Evolutionary conservation across 53 echinoderm and acorn worm species (phyloP).

Genomic region (Paracentrotus lividus): DNA sequence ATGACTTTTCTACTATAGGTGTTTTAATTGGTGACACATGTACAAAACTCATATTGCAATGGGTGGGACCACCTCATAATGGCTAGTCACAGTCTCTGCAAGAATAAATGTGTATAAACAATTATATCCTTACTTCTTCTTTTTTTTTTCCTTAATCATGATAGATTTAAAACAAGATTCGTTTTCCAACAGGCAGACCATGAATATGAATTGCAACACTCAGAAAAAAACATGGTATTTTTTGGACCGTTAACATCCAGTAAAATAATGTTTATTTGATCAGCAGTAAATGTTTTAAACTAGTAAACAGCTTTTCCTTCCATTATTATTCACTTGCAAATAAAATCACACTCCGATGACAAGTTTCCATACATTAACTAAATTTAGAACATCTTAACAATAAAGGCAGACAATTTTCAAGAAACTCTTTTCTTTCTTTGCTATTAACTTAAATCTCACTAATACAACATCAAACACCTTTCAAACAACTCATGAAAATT

Average conservation of each 20-base stretch:
- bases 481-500: constrained; percentile 1
- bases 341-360: too few species aligned
- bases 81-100: neutral
- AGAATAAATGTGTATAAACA: neutral
- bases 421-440: neutral
- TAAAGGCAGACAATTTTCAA: too few species aligned
- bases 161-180: neutral
- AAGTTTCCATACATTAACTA: too few species aligned
- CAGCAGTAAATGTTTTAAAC: neutral
- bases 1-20: neutral
- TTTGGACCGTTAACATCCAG: neutral
- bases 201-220: neutral
- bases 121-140: too few species aligned
- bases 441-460: neutral
- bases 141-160: neutral
- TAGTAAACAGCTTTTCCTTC: neutral
- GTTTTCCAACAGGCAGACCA: neutral
- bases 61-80: constrained; percentile 51
- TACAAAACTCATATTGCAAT: constrained; percentile 7
- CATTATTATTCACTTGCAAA: neutral
- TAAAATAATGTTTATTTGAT: neutral
- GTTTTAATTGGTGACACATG: constrained; percentile 60
- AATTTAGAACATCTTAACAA: too few species aligned
- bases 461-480: neutral
- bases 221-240: neutral